Conservation (phyloP, 2,888 invertebrate genomes). For the Cephus rjabovi region DNA sequence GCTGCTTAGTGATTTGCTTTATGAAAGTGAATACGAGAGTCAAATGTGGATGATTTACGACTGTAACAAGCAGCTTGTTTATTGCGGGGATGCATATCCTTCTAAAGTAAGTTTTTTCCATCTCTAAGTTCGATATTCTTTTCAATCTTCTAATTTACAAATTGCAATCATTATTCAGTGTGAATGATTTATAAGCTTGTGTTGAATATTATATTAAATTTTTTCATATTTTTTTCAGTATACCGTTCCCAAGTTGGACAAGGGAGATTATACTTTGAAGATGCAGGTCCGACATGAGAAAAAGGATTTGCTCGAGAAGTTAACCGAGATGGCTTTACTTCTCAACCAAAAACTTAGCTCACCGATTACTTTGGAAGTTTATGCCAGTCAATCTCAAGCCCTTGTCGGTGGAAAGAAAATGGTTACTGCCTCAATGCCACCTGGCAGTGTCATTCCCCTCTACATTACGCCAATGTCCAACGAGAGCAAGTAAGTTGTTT, state of each 20-base stretch:
- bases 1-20: conserved; percentile 86
- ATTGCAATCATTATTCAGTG: neutral
- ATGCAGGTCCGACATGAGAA: conserved; percentile 93
- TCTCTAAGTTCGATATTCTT: neutral
- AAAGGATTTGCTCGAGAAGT: conserved; percentile 84
- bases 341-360: conserved; percentile 82
- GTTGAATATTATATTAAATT: neutral
- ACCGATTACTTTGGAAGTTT: conserved; percentile 82
- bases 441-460: conserved; percentile 76
- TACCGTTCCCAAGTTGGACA: conserved; percentile 84
- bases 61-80: conserved; percentile 86
- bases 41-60: conserved; percentile 98
- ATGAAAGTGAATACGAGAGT: conserved; percentile 96
- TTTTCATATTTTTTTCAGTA: conserved; percentile 71
- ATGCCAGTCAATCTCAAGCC: conserved; percentile 77
- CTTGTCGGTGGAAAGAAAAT: conserved; percentile 84
- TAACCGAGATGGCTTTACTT: conserved; percentile 82
- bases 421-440: conserved; percentile 70
- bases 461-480: conserved; percentile 83
- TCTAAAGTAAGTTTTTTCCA: conserved; percentile 72
- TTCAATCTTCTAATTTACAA: neutral
- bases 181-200: neutral
- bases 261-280: conserved; percentile 92
- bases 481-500: conserved; percentile 80
- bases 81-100: conserved; percentile 91